Conservation (phyloP, 2,797 vertebrate species). For the Numenius phaeopus region DNA sequence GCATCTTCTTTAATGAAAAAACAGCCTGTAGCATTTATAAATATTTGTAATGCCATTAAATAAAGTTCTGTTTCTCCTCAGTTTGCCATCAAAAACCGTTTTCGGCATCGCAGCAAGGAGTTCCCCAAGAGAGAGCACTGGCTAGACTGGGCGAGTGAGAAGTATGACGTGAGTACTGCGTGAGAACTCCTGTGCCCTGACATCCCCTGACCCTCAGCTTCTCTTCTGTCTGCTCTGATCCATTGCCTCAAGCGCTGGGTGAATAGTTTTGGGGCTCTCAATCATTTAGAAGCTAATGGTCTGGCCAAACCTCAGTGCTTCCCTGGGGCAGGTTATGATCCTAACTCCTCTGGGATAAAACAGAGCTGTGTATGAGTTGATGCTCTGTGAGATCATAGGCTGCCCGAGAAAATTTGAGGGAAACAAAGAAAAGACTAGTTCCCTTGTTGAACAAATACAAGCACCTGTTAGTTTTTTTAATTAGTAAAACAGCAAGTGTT, state of each 20-base stretch:
- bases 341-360: neutral
- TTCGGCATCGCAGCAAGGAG: constrained; percentile 83
- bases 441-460: neutral
- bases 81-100: constrained; percentile 94
- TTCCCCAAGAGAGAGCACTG: constrained; percentile 91
- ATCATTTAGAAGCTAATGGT: neutral
- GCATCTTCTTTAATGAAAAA: neutral
- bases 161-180: constrained; percentile 85
- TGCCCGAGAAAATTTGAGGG: neutral
- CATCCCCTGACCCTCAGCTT: neutral
- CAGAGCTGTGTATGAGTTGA: neutral
- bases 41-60: neutral
- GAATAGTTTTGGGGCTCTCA: neutral
- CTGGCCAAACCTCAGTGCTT: neutral
- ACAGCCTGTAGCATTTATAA: neutral
- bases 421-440: neutral
- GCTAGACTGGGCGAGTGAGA: constrained; percentile 96
- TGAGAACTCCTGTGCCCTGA: neutral
- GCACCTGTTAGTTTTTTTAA: neutral
- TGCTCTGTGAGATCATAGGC: neutral
- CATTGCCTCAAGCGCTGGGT: neutral
- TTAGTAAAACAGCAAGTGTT: neutral
- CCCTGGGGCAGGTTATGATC: neutral
- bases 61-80: constrained; percentile 22
- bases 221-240: neutral